Base-by-base conservation (phyloP, 2,888 invertebrate genomes). In the Glyphotaelius pellucidus region DNA sequence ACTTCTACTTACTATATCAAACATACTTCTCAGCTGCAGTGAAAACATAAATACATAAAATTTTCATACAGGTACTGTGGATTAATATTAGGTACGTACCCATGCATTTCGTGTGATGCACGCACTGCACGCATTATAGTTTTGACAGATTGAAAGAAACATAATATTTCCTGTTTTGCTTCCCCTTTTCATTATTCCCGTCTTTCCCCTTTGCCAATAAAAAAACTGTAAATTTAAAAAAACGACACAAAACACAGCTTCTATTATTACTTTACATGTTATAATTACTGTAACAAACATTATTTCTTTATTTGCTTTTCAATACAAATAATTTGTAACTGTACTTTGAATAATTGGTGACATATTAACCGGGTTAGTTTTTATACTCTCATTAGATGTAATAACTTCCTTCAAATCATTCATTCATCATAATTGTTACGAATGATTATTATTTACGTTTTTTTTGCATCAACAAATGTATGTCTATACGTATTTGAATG, bases 351-450 rank as follows among this genome's bases (percentile, higher is more conserved):
- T 86, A 47, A 86, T 86, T 86, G 42, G 12, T 47, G 42, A 19
- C 47, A 86, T 52, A 86, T 86, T 42, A 86, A 86, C 47, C 30
- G 12, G 86, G 30, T n/a, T 86, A n/a, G 7, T 47, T 86, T 86
- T 52, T 86, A 52, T 52, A 15, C 31, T 86, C 47, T 47, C 86
- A 47, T 86, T 86, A 7, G 81, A n/a, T 67, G n/a, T 25, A 67
- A 67, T 25, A 67, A 67, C 67, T 67, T n/a, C 67, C 67, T 67
- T 25, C 25, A 2, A 67, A 67, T 67, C 25, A 67, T 67, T 67
- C 25, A 25, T 67, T 5, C 67, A 67, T n/a, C 67, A n/a, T n/a
- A 67, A 25, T 67, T 25, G n/a, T 67, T 67, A n/a, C n/a, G 67
- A 67, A n/a, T 25, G 7, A 9, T n/a, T 7, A 67, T 67, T 67